Conservation (phyloP, 2,113 vertebrate species). For the Callionymus lyra region DNA sequence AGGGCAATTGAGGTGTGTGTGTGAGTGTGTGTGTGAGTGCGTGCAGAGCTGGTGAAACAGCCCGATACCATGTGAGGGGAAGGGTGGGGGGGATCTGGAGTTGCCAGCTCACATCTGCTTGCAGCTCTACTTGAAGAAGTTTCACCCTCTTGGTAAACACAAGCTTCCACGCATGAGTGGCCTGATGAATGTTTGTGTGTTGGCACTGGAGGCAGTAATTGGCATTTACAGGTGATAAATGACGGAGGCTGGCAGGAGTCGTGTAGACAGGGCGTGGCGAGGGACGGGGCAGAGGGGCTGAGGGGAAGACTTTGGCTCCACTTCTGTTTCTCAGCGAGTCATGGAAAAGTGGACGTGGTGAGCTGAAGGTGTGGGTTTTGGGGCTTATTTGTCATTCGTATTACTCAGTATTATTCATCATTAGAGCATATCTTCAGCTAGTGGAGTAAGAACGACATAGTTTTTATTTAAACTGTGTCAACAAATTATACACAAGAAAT, state of each 20-base stretch:
- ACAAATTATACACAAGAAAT: too few relatives aligned
- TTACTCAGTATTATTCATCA: background rate
- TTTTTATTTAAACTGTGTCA: too few relatives aligned
- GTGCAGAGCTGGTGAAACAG: slow-evolving; percentile 12
- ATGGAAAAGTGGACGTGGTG: slow-evolving; percentile 46
- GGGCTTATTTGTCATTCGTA: background rate
- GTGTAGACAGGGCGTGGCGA: slow-evolving; percentile 28
- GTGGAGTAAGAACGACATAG: too few relatives aligned
- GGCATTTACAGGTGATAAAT: slow-evolving; percentile 21
- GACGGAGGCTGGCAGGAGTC: slow-evolving; percentile 10
- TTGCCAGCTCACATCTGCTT: slow-evolving; percentile 8
- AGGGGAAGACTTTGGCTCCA: slow-evolving; percentile 4
- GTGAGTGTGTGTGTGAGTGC: slow-evolving; percentile 1
- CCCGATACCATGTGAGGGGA: slow-evolving; percentile 10
- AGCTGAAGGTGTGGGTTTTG: slow-evolving; percentile 13
- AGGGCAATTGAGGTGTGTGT: slow-evolving; percentile 11
- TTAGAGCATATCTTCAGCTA: background rate
- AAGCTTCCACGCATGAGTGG: background rate
- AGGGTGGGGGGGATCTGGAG: background rate
- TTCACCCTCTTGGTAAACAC: slow-evolving; percentile 23
- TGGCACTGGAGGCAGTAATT: slow-evolving; percentile 15
- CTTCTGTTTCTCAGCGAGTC: slow-evolving; percentile 4
- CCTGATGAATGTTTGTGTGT: slow-evolving; percentile 16
- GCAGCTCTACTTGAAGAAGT: background rate
- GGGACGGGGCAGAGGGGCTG: slow-evolving; percentile 2